Percentiles rank a stretch among this genome's conserved stretches.
Conservation (phyloP, 2,888 invertebrate genomes). For the Andrena hattorfiana region DNA sequence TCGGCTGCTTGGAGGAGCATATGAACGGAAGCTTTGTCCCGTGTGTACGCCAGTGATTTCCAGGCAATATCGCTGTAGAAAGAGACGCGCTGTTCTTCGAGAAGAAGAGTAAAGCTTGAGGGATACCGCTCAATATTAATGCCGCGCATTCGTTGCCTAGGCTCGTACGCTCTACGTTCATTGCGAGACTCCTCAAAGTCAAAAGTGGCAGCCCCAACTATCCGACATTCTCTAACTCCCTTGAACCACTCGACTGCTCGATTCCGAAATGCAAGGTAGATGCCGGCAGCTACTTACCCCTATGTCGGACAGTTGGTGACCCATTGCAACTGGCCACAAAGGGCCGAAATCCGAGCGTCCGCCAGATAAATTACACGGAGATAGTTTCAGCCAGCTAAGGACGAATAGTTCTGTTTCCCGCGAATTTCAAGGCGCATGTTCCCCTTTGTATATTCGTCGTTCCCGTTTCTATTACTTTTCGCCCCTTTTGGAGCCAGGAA, state of each 20-base stretch:
- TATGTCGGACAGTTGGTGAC: constrained; percentile 30
- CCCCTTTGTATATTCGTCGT: neutral
- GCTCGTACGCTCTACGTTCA: constrained; percentile 58
- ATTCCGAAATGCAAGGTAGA: neutral
- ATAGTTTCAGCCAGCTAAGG: constrained; percentile 76
- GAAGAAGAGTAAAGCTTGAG: constrained; percentile 40
- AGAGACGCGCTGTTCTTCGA: neutral
- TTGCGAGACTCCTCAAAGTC: neutral
- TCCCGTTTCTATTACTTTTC: constrained; percentile 24
- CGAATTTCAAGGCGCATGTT: constrained; percentile 61
- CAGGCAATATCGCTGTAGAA: constrained; percentile 55
- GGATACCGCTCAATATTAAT: constrained; percentile 77
- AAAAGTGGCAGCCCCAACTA: neutral
- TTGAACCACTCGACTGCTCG: neutral
- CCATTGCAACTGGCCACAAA: constrained; percentile 21
- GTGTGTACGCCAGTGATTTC: constrained; percentile 12
- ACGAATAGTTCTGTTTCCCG: constrained; percentile 80
- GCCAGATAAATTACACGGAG: constrained; percentile 71
- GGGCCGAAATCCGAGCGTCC: constrained; percentile 40
- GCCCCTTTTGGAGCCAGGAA: constrained; percentile 10
- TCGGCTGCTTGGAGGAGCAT: neutral
- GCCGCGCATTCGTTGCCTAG: constrained; percentile 62
- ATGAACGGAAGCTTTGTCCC: neutral
- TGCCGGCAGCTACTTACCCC: constrained; percentile 16
- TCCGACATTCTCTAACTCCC: too few species aligned